Evolutionary conservation across 2,797 vertebrate species (phyloP).

Genomic region (Otolemur crassicaudatus): DNA sequence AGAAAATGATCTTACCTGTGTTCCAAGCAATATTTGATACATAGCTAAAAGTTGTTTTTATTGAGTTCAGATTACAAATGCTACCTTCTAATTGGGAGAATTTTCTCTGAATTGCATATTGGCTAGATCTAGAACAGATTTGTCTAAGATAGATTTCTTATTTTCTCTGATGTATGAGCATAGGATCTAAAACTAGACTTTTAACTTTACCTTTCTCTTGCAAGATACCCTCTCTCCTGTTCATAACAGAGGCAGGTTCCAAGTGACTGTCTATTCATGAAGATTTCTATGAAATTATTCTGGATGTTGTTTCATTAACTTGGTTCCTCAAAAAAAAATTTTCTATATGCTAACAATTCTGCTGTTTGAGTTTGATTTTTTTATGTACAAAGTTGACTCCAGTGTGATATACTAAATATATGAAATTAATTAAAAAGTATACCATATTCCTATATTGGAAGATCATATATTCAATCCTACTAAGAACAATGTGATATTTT

Average conservation of each 20-base stretch:
- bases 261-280: background rate
- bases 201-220: background rate
- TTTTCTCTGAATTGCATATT: conserved; percentile 51
- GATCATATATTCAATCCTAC: background rate
- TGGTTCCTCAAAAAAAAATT: background rate
- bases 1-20: background rate
- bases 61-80: background rate
- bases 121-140: background rate
- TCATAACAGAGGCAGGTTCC: background rate
- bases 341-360: background rate
- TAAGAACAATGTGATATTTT: background rate
- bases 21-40: background rate
- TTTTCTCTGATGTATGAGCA: background rate
- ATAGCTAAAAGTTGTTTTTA: background rate
- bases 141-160: background rate
- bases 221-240: background rate
- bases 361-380: background rate
- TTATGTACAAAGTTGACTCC: background rate
- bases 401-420: background rate
- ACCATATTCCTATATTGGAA: background rate
- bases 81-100: background rate
- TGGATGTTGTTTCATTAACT: background rate
- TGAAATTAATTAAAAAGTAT: background rate
- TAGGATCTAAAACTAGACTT: background rate
- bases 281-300: background rate